Conservation (phyloP, 2,888 invertebrate species). For the Eugnorisma glareosa region DNA sequence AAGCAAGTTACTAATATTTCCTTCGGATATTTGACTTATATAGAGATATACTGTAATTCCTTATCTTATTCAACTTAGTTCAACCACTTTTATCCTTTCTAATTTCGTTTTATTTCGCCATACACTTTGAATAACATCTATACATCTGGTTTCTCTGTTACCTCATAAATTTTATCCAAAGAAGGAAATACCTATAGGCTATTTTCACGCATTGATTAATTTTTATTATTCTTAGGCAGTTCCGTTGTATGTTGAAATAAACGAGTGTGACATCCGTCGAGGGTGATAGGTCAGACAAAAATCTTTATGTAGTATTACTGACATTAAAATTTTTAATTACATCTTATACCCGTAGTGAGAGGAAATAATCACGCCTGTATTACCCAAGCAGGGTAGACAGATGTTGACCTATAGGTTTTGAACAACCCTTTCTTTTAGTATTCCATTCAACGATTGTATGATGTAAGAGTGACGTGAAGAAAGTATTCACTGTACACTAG, state of each 20-base stretch:
- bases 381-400: neutral
- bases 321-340: neutral
- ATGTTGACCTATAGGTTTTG: neutral
- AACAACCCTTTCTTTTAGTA: neutral
- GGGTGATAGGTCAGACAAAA: constrained; percentile 24
- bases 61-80: neutral
- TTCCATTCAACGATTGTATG: neutral
- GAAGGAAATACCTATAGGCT: neutral
- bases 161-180: neutral
- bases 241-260: constrained; percentile 21
- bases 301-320: constrained; percentile 8
- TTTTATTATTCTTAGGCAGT: neutral
- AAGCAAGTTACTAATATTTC: neutral
- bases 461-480: neutral
- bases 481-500: neutral
- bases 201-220: neutral
- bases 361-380: neutral
- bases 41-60: too few species aligned
- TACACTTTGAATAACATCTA: neutral
- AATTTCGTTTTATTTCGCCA: neutral
- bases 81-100: neutral
- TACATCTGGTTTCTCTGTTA: neutral
- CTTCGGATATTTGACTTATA: too few species aligned
- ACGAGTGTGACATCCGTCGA: constrained; percentile 13
- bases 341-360: neutral